Evolutionary conservation across 2,888 invertebrate genomes (phyloP).

Genomic region (Diaphora mendica): DNA sequence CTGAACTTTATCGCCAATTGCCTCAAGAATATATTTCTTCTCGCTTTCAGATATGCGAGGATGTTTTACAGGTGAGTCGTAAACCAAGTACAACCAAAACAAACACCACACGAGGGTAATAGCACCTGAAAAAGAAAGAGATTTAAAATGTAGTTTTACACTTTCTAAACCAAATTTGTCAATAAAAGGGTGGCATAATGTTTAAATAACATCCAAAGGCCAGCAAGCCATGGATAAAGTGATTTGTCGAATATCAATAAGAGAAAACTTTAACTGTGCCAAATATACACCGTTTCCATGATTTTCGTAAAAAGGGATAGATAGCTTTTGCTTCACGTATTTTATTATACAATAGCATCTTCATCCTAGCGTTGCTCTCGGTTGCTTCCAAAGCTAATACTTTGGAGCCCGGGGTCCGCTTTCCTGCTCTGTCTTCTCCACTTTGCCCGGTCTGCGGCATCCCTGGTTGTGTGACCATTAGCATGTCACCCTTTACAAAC

Average conservation of each 20-base stretch:
- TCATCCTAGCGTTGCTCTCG: too few species aligned
- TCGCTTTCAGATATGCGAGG: slow-evolving; percentile 88
- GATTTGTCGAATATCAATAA: background rate
- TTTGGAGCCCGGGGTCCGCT: too few species aligned
- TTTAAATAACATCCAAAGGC: background rate
- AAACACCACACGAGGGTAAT: slow-evolving; percentile 85
- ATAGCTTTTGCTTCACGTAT: too few species aligned
- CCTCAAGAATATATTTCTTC: slow-evolving; percentile 87
- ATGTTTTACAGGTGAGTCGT: slow-evolving; percentile 88
- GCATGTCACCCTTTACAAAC: too few species aligned
- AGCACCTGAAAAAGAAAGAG: slow-evolving; percentile 65
- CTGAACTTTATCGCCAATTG: slow-evolving; percentile 86
- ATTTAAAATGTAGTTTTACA: background rate
- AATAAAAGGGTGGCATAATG: background rate
- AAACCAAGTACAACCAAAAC: slow-evolving; percentile 87
- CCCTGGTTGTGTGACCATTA: too few species aligned
- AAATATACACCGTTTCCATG: too few species aligned
- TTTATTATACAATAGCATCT: background rate
- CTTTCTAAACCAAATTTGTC: too few species aligned
- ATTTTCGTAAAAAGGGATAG: too few species aligned
- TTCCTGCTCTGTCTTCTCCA: too few species aligned
- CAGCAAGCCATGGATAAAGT: background rate
- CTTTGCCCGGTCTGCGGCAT: too few species aligned
- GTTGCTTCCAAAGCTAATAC: too few species aligned
- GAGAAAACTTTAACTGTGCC: background rate